Evolutionary conservation across 2,888 invertebrate species (phyloP), one percentile per base, ranked within the genome.

Genomic region (Proisotoma minuta): DNA sequence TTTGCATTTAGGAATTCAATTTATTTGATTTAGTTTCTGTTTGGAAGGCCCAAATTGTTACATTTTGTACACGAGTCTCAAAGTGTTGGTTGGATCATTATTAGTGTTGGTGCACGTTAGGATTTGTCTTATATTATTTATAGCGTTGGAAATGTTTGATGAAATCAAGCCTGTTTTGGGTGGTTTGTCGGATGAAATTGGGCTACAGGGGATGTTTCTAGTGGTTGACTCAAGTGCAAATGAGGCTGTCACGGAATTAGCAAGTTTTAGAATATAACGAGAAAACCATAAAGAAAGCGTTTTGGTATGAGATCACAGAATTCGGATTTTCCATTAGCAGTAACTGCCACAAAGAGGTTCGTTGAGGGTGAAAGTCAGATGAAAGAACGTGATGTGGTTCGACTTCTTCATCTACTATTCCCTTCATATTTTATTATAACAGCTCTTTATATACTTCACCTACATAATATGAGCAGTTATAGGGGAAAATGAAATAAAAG

Each of bases 401-500:
- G 20, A 51, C 51, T 24, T 18, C 51, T 51, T 26, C 26, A 51
- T 51, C 51, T 51, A n/a, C n/a, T n/a, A n/a, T n/a, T n/a, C n/a
- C 28, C 12, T 20, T 54, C 34, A 54, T 54, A 54, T 39, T 54
- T 29, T 29, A 54, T 54, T 28, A 54, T 49, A 49, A 49, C 24
- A 49, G n/a, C n/a, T n/a, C n/a, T n/a, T n/a, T n/a, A n/a, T n/a
- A n/a, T n/a, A n/a, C n/a, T n/a, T n/a, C n/a, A n/a, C n/a, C n/a
- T n/a, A n/a, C n/a, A n/a, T n/a, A n/a, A n/a, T n/a, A 49, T 39
- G 29, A 39, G 39, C 34, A 20, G 29, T 54, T 54, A 54, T 54
- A 39, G 53, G 22, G 39, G 20, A 54, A 27, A 51, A 51, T 51
- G 51, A n/a, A 54, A 54, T 54, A n/a, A 54, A 54, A 54, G 29